Percentiles rank a stretch among this genome's conserved stretches.
phyloP scores from a whole-genome alignment of 2,888 invertebrate genomes.

The Ophioninae sp. region DNA sequence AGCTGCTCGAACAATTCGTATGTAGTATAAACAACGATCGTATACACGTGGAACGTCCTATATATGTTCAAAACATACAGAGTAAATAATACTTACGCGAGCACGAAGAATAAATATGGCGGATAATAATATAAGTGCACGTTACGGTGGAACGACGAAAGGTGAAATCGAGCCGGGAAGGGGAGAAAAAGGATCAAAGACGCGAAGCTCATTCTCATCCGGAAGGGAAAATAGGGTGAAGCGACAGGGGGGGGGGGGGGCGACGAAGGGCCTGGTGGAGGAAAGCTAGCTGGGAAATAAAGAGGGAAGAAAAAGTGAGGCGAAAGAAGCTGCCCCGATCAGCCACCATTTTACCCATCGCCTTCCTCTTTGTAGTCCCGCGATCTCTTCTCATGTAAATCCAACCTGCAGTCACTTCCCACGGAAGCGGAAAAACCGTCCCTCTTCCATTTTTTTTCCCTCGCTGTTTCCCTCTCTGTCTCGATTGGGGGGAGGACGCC shows the following conservation, averaged over 20 bases:
- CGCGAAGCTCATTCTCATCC: conserved; percentile 24
- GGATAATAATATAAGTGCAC: conserved; percentile 55
- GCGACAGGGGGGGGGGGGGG: conserved; percentile 6
- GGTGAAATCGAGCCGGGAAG: conserved; percentile 59
- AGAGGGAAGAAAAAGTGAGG: conserved; percentile 38
- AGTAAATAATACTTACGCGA: conserved; percentile 54
- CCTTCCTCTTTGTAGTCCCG: conserved; percentile 1
- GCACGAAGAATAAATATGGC: conserved; percentile 54
- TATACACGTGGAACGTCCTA: neutral
- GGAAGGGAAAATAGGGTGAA: neutral
- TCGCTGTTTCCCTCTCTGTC: neutral
- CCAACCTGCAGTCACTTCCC: conserved; percentile 77
- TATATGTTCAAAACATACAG: conserved; percentile 8
- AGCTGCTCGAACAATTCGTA: neutral
- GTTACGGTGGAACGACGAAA: conserved; percentile 51
- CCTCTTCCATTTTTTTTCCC: conserved; percentile 8
- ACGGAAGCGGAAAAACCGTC: conserved; percentile 75
- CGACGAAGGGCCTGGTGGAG: conserved; percentile 10
- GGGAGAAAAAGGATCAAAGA: conserved; percentile 39
- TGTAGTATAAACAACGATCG: neutral
- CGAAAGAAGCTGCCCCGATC: conserved; percentile 46
- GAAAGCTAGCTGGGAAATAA: conserved; percentile 24
- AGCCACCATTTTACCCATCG: conserved; percentile 11
- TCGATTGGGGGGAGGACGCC: neutral
- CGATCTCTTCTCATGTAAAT: conserved; percentile 66